phyloP scores from a whole-genome alignment of 2,797 vertebrate species.

The Coendou prehensilis region DNA sequence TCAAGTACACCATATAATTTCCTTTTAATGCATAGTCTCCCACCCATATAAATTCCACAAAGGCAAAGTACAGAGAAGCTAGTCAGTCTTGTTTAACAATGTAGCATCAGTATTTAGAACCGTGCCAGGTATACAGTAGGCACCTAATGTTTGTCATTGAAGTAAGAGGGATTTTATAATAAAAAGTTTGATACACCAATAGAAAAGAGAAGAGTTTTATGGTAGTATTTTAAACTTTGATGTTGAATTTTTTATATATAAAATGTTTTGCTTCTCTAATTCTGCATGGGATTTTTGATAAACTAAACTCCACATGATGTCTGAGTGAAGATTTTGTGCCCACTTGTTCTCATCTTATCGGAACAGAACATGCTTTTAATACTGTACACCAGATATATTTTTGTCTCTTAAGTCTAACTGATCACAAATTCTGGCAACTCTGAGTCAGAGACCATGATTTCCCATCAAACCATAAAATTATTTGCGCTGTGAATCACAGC shows the following conservation, averaged over 20 bases:
- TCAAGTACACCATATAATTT: not conserved
- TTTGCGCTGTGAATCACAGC: constrained; percentile 30
- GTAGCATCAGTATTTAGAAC: not conserved
- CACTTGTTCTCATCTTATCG: constrained; percentile 45
- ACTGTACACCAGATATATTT: not conserved
- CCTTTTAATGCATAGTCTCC: not conserved
- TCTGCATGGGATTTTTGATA: constrained; percentile 13
- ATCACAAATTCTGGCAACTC: constrained; percentile 57
- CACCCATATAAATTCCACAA: not conserved
- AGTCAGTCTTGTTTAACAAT: constrained; percentile 2
- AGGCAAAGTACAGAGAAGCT: not conserved
- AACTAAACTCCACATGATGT: not conserved
- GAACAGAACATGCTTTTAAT: constrained; percentile 42
- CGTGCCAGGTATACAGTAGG: not conserved
- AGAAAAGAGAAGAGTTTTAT: not conserved
- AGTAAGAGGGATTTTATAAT: constrained; percentile 7
- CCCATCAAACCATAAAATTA: constrained; percentile 44
- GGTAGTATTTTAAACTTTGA: not conserved
- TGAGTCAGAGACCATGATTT: constrained; percentile 68
- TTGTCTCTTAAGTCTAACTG: not conserved
- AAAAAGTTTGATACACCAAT: not conserved
- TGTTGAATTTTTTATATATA: not conserved
- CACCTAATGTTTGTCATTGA: not conserved
- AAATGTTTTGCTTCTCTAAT: constrained; percentile 25
- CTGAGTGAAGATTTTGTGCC: not conserved